Base-by-base conservation (phyloP, 2,797 vertebrate species). In the Crypturellus tataupa region DNA sequence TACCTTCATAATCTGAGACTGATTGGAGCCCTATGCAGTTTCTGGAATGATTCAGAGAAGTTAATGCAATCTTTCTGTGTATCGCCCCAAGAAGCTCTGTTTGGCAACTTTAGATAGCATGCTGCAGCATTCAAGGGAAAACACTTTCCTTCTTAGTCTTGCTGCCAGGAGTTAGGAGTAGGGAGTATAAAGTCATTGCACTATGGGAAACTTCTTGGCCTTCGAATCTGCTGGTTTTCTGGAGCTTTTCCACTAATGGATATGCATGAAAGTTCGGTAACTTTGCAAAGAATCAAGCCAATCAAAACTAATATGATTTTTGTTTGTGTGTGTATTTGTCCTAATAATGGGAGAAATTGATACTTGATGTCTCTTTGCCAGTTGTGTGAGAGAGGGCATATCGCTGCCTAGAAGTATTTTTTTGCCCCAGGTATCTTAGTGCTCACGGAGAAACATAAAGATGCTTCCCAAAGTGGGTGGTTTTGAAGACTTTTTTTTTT, bases 51-150 rank as follows among this genome's bases (percentile, higher is more conserved):
- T 86, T 94, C 87, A 84, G 80, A 88, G 92, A 91, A 92, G 44
- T 94, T 95, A 90, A 90, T 94, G 93, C 95, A 92, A 90, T 93
- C 96, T 55, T 94, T 18, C 56, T 90, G 27, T 70, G 40, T 94
- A 79, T 93, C 73, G 73, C 73, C 67, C 35, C 44, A 58, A 90
- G 85, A 94, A 94, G 84, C 77, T 73, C 4, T 87, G 69, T 94
- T 93, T 93, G 51, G 88, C 75, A 77, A 90, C 51, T 88, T 88
- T 68, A n/a, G 68, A 65, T 15, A 69, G n/a, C 49, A 55, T 42
- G 71, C 62, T 77, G 68, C 87, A 91, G 24, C 68, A 60, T 62
- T 95, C 47, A 90, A 78, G 78, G 75, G 77, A 94, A 94, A 93
- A 85, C 0, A 0, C 24, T 80, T 76, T 68, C 49, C 56, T 75